Base-by-base conservation (phyloP, 2,113 vertebrate genomes). In the Gopherus evgoodei region DNA sequence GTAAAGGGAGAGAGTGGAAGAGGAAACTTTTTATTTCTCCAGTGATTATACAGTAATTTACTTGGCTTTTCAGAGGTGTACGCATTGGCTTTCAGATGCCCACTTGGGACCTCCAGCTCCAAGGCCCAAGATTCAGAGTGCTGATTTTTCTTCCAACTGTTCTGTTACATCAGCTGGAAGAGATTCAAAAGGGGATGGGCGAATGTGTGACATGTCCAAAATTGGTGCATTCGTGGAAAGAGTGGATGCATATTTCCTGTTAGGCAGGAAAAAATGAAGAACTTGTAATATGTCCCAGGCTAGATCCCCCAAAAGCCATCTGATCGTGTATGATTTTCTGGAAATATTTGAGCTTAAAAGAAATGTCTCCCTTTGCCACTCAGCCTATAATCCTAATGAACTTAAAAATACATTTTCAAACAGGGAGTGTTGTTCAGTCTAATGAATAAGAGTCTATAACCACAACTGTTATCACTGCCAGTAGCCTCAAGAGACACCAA, bases 41-140 rank as follows among this genome's bases (percentile, higher is more conserved):
- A n/a, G 12, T 75, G 79, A 19, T 11, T 47, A 57, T 86, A 7
- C n/a, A 31, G 13, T 35, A n/a, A 29, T 3, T 47, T 16, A 65
- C 35, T 17, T 0, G 0, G 9, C 38, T n/a, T 93, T 92, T 11
- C 49, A 86, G 19, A 5, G 78, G 7, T 8, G 6, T 49, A 8
- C 12, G 4, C 3, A 27, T 4, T 25, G 76, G 54, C 25, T 0
- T 0, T 0, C 25, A 8, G 27, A 75, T 38, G 21, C 86, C 72
- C 21, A 35, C 38, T 79, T 6, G 3, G 16, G 4, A 14, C 75
- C 3, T 6, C 2, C 53, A n/a, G 10, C 8, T 56, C 65, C 19
- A 72, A 11, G 4, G 44, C 35, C 24, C 44, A 91, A 84, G 14
- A 81, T 5, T 14, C 24, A 81, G 14, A n/a, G 62, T 65, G 62